Evolutionary conservation across 2,797 vertebrate species (phyloP).

Genomic region (Momotus momota): DNA sequence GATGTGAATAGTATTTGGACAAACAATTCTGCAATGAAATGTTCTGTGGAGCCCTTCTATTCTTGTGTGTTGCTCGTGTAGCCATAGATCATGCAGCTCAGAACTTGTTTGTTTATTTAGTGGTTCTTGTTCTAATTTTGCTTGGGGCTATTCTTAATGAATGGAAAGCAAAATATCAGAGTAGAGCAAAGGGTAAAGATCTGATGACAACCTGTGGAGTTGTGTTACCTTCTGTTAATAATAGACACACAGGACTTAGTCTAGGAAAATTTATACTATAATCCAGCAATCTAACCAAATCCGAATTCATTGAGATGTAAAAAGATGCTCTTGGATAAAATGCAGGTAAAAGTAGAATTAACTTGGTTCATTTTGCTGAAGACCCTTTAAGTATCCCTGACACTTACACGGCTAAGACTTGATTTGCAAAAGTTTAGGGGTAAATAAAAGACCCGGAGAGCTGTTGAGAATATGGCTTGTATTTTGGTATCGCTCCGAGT

Average conservation of each 20-base stretch:
- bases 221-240: constrained; percentile 52
- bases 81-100: not conserved
- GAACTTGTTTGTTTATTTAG: constrained; percentile 67
- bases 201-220: constrained; percentile 67
- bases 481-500: not conserved
- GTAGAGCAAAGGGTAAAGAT: constrained; percentile 67
- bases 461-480: not conserved
- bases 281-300: constrained; percentile 6
- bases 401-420: not conserved
- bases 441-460: not conserved
- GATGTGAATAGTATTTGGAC: not conserved
- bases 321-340: not conserved
- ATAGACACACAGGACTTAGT: constrained; percentile 16
- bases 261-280: constrained; percentile 16
- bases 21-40: not conserved
- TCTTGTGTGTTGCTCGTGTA: not conserved
- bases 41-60: not conserved
- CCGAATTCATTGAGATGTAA: not conserved
- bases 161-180: constrained; percentile 72
- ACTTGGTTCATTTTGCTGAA: not conserved
- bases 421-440: not conserved
- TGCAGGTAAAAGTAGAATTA: not conserved
- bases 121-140: constrained; percentile 66
- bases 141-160: constrained; percentile 68
- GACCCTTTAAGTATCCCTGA: not conserved